A percentile compares a stretch with the other conserved stretches of the same genome.
phyloP scores from a whole-genome alignment of 2,113 vertebrate species.

The Mixornis gularis region DNA sequence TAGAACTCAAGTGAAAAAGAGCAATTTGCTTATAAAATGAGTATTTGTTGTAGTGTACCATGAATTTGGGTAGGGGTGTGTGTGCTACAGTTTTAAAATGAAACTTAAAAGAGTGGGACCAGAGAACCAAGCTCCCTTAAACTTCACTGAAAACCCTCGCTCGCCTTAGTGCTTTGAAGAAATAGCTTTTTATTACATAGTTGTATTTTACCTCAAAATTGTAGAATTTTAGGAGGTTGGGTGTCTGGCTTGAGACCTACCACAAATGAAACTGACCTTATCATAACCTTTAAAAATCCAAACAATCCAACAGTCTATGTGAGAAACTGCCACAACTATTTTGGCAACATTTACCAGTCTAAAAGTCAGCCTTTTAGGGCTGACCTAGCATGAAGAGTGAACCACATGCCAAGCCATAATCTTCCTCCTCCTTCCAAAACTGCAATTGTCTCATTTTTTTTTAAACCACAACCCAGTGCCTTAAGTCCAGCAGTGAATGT shows the following conservation, averaged over 20 bases:
- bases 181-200: slow-evolving; percentile 15
- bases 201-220: slow-evolving; percentile 19
- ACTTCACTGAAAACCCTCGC: neutral
- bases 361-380: slow-evolving; percentile 34
- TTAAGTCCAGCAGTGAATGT: slow-evolving; percentile 5
- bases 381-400: slow-evolving; percentile 45
- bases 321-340: slow-evolving; percentile 60
- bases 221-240: slow-evolving; percentile 27
- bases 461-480: neutral
- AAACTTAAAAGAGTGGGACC: neutral
- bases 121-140: neutral
- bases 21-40: slow-evolving; percentile 32
- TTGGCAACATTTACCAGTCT: slow-evolving; percentile 27
- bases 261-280: slow-evolving; percentile 55
- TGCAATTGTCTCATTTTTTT: neutral
- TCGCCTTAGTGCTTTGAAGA: neutral
- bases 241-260: slow-evolving; percentile 51
- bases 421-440: slow-evolving; percentile 9
- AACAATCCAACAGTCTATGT: slow-evolving; percentile 24
- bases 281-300: slow-evolving; percentile 33
- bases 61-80: neutral
- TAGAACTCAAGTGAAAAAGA: slow-evolving; percentile 12
- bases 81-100: neutral
- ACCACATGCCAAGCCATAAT: neutral
- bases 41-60: neutral